A percentile compares a stretch with the other conserved stretches of the same genome.
Evolutionary conservation across 2,797 vertebrate species (phyloP).

Genomic region (Phoeniculus purpureus): DNA sequence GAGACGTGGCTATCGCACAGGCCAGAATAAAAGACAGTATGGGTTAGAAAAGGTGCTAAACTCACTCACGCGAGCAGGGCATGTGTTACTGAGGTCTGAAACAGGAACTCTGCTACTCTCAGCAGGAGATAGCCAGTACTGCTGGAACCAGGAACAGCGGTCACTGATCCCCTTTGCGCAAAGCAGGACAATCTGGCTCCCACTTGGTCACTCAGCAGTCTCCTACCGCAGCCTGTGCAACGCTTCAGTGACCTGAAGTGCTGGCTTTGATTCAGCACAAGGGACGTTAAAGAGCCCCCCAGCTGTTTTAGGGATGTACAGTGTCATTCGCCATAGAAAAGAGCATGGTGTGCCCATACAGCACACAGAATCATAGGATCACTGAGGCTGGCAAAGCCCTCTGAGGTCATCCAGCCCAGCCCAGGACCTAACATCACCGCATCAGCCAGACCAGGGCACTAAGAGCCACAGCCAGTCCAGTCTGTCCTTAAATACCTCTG

Average conservation of each 20-base stretch:
- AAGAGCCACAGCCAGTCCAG: too few relatives aligned
- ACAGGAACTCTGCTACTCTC: neutral
- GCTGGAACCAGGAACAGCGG: neutral
- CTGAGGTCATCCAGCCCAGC: too few relatives aligned
- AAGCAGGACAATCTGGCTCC: neutral
- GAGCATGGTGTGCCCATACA: neutral
- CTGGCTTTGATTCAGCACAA: neutral
- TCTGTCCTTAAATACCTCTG: too few relatives aligned
- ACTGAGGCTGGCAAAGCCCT: too few relatives aligned
- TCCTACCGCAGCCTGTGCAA: neutral
- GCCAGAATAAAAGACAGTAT: neutral
- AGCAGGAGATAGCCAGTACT: neutral
- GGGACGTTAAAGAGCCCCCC: neutral
- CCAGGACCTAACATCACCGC: too few relatives aligned
- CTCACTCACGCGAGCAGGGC: neutral
- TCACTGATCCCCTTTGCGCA: neutral
- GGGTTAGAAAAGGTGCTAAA: neutral
- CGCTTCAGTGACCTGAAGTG: neutral
- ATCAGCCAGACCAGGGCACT: too few relatives aligned
- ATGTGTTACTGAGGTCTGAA: conserved; percentile 11
- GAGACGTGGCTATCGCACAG: neutral
- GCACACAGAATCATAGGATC: neutral
- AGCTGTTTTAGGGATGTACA: neutral
- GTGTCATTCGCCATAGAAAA: neutral
- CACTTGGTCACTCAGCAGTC: neutral